Base-by-base conservation (phyloP, 2,888 invertebrate genomes). In the Rhingia rostrata region DNA sequence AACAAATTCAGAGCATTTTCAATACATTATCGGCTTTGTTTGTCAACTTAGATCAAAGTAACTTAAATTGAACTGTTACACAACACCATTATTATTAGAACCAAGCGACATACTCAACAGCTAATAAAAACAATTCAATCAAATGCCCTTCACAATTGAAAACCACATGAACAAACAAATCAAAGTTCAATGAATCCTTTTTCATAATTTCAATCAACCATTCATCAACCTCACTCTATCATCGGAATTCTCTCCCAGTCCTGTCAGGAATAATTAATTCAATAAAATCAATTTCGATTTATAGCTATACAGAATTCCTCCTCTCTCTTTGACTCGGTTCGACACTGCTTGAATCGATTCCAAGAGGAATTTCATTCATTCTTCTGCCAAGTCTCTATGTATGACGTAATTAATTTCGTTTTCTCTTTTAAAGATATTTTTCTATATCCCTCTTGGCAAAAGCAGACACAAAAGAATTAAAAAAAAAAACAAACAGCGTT, bases 231-330 rank as follows among this genome's bases (percentile, higher is more conserved):
- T 61, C 22, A 22, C 22, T 22, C 22, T 22, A 22, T 22, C 22
- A 22, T 22, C 22, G 22, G 22, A 22, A 2, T 22, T 22, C 2
- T 2, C 22, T 2, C 22, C 2, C 2, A 22, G 22, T 41, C 41
- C 9, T 30, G 30, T 37, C 64, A 49, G 45, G 10, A 4, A 47
- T 77, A 60, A 77, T 77, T 70, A 35, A 74, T 80, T 80, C 56
- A 67, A 37, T 30, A 63, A 45, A 82, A 78, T 72, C 56, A 73
- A 83, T 69, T 22, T 78, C 78, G 51, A 33, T 58, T 63, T 67
- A 77, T 47, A 49, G 60, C 67, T 77, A 12, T 22, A 56, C 35
- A 54, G 9, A 12, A 66, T n/a, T n/a, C n/a, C n/a, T 51, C 22
- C 35, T 45, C 37, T 53, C 10, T 63, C 51, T 22, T 22, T 22